Conservation (phyloP, 1,140 invertebrate genomes). For the Brachionus plicatilis region DNA sequence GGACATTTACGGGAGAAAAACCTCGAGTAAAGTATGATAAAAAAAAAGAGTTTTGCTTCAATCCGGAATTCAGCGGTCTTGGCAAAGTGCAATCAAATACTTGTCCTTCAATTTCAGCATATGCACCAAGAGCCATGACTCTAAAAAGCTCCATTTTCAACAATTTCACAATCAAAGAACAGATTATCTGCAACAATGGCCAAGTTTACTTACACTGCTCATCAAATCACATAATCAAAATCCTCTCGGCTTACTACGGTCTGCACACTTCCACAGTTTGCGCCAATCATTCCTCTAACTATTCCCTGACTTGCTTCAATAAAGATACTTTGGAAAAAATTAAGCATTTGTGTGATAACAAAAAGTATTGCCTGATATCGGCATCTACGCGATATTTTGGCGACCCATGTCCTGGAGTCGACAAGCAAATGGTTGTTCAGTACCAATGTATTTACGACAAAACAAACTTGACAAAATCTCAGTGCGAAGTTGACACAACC, state of each 20-base stretch:
- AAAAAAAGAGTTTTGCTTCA: not conserved
- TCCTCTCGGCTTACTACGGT: constrained; percentile 30
- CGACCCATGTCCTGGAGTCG: constrained; percentile 6
- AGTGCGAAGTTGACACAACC: not conserved
- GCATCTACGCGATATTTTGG: not conserved
- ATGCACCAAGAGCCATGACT: not conserved
- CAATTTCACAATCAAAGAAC: not conserved
- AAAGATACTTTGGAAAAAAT: not conserved
- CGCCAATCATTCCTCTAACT: not conserved
- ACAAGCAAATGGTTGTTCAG: constrained; percentile 22
- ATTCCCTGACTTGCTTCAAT: not conserved
- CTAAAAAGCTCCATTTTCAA: not conserved
- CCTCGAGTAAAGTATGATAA: not conserved
- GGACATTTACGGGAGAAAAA: not conserved
- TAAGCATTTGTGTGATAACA: not conserved
- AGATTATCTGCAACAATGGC: constrained; percentile 22
- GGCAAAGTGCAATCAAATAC: not conserved
- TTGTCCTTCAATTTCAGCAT: not conserved
- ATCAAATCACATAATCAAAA: not conserved
- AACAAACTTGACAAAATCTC: not conserved
- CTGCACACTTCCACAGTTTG: not conserved
- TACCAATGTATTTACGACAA: not conserved
- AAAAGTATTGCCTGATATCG: not conserved
- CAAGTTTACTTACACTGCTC: not conserved
- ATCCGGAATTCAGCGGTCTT: not conserved